Base-by-base conservation (phyloP, 2,113 vertebrate species). In the Pedetes capensis region DNA sequence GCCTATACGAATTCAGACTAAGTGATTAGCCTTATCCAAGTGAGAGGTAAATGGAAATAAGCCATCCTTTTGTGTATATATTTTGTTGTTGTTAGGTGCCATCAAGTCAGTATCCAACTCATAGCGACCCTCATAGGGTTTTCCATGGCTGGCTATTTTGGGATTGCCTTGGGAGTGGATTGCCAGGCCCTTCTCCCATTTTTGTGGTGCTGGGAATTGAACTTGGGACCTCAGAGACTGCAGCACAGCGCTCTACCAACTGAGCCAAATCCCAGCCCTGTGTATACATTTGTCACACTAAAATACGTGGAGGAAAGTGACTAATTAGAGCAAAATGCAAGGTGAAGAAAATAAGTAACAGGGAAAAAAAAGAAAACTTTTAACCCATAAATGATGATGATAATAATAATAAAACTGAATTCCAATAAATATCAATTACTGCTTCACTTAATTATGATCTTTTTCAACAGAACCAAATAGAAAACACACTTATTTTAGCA, bases 301-400 rank as follows among this genome's bases (percentile, higher is more conserved):
- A 68, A 89, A 79, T 81, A 55, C 27, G 34, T n/a, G 20, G 42
- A 32, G n/a, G 20, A 72, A 66, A 74, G n/a, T 83, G 57, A 69
- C 22, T 94, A 83, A 12, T 63, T 39, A 71, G 34, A 79, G 44
- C 32, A 91, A 91, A 95, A 78, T 79, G 42, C 25, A 91, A 88
- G 16, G 18, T 39, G 39, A 95, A 61, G 14, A 74, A 53, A 78
- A 72, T 61, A 85, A 69, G 18, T 74, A 63, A 39, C 4, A 91
- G 9, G 17, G n/a, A n/a, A n/a, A n/a, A n/a, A n/a, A 89, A 55
- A 53, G 57, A 64, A 79, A 32, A 87, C n/a, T 86, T 79, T 81
- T 81, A 39, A 51, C 6, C 22, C 12, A 51, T 47, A 81, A 76
- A 59, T 66, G 32, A 75, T 72, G 87, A 69, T 57, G 74, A 89